Conservation (phyloP, 2,888 invertebrate genomes). For the Altica lythri region DNA sequence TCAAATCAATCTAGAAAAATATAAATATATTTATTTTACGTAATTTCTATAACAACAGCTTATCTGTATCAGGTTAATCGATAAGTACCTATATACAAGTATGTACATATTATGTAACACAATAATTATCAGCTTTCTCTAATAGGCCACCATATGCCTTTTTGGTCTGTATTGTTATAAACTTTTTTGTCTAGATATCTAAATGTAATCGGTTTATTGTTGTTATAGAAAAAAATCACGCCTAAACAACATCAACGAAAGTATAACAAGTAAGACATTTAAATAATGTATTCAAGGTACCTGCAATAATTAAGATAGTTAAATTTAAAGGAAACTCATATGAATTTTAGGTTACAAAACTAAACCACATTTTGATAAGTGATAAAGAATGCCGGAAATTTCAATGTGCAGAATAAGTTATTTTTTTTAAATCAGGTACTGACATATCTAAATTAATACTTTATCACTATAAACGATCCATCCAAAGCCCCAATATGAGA, state of each 20-base stretch:
- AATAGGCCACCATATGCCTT: constrained; percentile 25
- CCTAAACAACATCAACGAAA: constrained; percentile 7
- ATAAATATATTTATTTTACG: not conserved
- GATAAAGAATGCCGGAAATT: too few relatives aligned
- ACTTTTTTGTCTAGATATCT: constrained; percentile 18
- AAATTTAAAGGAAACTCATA: too few relatives aligned
- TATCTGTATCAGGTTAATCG: constrained; percentile 4
- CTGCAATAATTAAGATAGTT: not conserved
- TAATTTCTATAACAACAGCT: not conserved
- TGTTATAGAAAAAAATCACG: constrained; percentile 5
- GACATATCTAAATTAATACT: too few relatives aligned
- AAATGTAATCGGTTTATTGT: constrained; percentile 14
- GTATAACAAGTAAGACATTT: constrained; percentile 12
- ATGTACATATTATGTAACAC: constrained; percentile 2
- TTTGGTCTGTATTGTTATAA: constrained; percentile 29
- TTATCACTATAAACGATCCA: too few relatives aligned
- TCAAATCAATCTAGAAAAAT: not conserved
- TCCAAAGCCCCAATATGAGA: too few relatives aligned
- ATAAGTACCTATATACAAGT: constrained; percentile 11
- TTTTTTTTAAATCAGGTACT: too few relatives aligned
- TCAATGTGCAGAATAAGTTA: too few relatives aligned
- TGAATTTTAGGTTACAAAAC: too few relatives aligned
- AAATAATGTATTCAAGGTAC: constrained; percentile 4
- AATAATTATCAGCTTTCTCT: constrained; percentile 31
- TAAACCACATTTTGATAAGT: too few relatives aligned